Conservation (phyloP, 2,113 vertebrate genomes). For the Echinops telfairi region DNA sequence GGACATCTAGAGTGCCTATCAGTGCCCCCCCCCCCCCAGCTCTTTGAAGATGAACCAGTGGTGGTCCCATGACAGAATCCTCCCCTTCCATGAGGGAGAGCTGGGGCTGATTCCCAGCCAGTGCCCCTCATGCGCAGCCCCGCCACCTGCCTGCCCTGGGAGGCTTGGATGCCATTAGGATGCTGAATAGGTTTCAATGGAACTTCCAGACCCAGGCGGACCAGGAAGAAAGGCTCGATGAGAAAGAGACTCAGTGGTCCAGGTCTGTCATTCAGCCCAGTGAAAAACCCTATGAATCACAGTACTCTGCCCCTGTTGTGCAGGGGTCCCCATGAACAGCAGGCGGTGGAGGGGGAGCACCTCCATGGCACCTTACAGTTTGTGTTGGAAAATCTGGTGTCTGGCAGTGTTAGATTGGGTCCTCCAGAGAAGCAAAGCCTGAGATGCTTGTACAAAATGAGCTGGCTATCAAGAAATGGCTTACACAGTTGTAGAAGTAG, state of each 20-base stretch:
- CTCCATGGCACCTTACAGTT: background rate
- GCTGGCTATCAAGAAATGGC: too few species aligned
- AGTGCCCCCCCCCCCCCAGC: too few species aligned
- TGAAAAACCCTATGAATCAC: background rate
- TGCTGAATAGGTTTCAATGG: background rate
- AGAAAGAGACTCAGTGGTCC: background rate
- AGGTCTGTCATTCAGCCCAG: background rate
- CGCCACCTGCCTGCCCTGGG: background rate
- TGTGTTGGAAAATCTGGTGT: background rate
- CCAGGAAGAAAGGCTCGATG: background rate
- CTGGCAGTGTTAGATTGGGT: background rate
- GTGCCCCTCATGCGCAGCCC: background rate
- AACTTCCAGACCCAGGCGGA: background rate
- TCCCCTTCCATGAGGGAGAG: background rate
- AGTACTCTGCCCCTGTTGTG: background rate
- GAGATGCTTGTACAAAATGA: too few species aligned
- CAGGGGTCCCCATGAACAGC: background rate
- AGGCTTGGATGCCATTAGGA: background rate
- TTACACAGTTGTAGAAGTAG: too few species aligned
- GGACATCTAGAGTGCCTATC: background rate
- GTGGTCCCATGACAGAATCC: background rate
- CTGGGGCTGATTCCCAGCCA: background rate
- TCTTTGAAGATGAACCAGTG: too few species aligned
- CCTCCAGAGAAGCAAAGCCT: too few species aligned
- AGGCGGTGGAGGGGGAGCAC: background rate